phyloP scores from a whole-genome alignment of 2,797 vertebrate species.

The Ataeniobius toweri region DNA sequence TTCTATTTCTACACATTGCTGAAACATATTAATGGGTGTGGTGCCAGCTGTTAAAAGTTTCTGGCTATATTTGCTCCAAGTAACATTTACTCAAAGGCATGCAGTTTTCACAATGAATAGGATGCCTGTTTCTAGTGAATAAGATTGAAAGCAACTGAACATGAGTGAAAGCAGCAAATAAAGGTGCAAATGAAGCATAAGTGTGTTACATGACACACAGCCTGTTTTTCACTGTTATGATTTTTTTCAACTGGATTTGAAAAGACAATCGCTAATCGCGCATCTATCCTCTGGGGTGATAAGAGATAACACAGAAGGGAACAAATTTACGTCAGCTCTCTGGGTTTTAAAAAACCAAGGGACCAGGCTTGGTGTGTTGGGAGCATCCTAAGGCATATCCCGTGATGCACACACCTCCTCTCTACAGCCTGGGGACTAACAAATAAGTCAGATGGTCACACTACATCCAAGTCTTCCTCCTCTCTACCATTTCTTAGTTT shows the following conservation, averaged over 20 bases:
- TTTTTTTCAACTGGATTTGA: slow-evolving; percentile 41
- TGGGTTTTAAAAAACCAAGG: slow-evolving; percentile 65
- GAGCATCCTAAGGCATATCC: slow-evolving; percentile 51
- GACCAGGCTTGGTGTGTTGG: slow-evolving; percentile 61
- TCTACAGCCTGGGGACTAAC: slow-evolving; percentile 54
- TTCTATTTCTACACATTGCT: slow-evolving; percentile 74
- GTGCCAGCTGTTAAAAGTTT: slow-evolving; percentile 67
- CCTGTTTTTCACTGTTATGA: slow-evolving; percentile 48
- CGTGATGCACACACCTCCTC: slow-evolving; percentile 59
- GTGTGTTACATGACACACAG: slow-evolving; percentile 26
- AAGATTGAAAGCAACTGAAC: slow-evolving; percentile 34
- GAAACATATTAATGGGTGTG: slow-evolving; percentile 73
- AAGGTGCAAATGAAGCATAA: slow-evolving; percentile 4
- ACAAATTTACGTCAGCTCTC: slow-evolving; percentile 79
- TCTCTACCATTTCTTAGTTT: slow-evolving; percentile 18
- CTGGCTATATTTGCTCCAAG: slow-evolving; percentile 49
- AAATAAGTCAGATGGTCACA: slow-evolving; percentile 44
- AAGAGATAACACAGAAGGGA: slow-evolving; percentile 67
- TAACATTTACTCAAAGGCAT: slow-evolving; percentile 61
- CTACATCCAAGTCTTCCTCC: slow-evolving; percentile 27
- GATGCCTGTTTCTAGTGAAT: slow-evolving; percentile 49
- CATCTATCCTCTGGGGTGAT: slow-evolving; percentile 53
- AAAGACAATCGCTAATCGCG: slow-evolving; percentile 56
- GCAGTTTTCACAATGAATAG: slow-evolving; percentile 61
- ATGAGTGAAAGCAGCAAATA: slow-evolving; percentile 28